A percentile compares a stretch with the other conserved stretches of the same genome.
phyloP scores from a whole-genome alignment of 2,113 vertebrate genomes.

The Gorilla gorilla region DNA sequence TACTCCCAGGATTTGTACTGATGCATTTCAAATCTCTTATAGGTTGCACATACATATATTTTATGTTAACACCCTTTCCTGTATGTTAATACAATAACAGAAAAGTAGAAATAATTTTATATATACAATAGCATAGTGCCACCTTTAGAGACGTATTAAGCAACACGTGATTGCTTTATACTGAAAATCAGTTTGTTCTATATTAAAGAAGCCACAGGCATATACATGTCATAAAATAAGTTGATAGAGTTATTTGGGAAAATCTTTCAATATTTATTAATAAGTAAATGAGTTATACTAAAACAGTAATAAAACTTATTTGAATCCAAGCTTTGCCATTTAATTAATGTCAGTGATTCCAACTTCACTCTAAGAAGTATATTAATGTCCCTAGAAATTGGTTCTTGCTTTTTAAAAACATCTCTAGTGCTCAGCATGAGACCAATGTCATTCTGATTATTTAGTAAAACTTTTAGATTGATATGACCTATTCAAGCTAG shows the following conservation, averaged over 20 bases:
- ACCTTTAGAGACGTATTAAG: background rate
- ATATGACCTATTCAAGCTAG: background rate
- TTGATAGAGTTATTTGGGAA: background rate
- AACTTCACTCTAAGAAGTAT: background rate
- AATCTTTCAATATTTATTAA: background rate
- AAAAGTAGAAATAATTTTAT: conserved; percentile 9
- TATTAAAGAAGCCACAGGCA: background rate
- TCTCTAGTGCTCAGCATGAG: background rate
- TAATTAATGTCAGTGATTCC: background rate
- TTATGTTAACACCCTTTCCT: background rate
- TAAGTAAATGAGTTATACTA: background rate
- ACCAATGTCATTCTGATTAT: background rate
- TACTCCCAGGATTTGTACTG: background rate
- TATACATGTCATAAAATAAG: background rate
- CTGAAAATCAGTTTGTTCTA: background rate
- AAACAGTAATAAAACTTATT: background rate
- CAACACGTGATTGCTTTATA: background rate
- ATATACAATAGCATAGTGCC: background rate
- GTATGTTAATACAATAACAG: background rate
- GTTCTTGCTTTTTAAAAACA: background rate
- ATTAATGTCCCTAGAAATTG: background rate
- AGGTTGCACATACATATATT: background rate
- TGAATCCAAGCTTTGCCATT: background rate
- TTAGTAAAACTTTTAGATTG: background rate
- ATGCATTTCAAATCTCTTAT: background rate